Conservation (phyloP, 2,797 vertebrate species). For the Cossypha dichroa region DNA sequence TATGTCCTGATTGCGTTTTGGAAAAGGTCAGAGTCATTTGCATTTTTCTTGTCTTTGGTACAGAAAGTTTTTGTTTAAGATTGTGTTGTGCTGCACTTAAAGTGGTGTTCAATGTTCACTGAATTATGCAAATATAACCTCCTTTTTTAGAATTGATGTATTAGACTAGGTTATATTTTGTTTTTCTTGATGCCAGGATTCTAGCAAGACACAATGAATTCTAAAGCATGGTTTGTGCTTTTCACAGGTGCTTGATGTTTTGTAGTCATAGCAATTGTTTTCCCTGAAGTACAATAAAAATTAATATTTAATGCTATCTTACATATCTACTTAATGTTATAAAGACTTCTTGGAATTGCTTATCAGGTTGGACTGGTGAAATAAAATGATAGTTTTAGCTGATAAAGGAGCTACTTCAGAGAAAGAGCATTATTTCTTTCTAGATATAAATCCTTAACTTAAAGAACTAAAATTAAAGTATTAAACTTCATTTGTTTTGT, state of each 20-base stretch:
- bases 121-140: conserved; percentile 66
- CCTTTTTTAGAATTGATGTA: neutral
- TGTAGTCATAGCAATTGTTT: conserved; percentile 60
- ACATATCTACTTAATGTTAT: conserved; percentile 64
- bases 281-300: conserved; percentile 61
- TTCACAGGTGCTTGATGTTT: conserved; percentile 63
- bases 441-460: neutral
- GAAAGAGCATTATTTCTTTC: neutral
- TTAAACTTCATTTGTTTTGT: conserved; percentile 7
- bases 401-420: neutral
- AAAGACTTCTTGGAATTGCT: conserved; percentile 57
- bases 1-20: neutral
- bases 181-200: conserved; percentile 20
- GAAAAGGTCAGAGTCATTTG: neutral
- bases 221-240: conserved; percentile 5
- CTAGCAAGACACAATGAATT: conserved; percentile 30
- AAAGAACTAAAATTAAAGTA: neutral
- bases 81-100: conserved; percentile 13
- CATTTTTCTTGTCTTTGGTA: conserved; percentile 14
- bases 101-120: conserved; percentile 25
- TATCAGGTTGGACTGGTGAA: conserved; percentile 26
- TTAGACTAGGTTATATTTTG: neutral
- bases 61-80: conserved; percentile 46
- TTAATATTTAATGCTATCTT: conserved; percentile 72
- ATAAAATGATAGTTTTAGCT: neutral